Base-by-base conservation (phyloP, 1,140 invertebrate species). In the Drosophila pectinifera region DNA sequence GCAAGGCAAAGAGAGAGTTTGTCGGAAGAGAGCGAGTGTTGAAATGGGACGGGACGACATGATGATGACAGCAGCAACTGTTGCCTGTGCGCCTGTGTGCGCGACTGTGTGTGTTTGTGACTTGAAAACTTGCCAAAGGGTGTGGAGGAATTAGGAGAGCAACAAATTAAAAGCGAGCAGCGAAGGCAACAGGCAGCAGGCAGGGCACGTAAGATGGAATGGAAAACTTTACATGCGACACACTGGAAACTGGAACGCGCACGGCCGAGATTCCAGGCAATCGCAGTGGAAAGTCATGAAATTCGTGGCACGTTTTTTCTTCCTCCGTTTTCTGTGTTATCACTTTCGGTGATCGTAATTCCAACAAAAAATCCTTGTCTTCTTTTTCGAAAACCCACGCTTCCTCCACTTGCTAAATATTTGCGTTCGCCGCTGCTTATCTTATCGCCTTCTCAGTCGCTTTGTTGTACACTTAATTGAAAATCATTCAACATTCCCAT, bases 81-180 rank as follows among this genome's bases (percentile, higher is more conserved):
- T 54, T 58, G 46, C 8, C 31, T 28, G 42, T 45, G 43, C 39
- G 51, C n/a, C 26, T 28, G 26, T 28, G 26, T n/a, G 22, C 22
- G 22, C 22, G 22, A 1, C 2, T 36, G 24, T 63, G 41, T 41
- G 38, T 38, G 26, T 54, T 54, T n/a, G n/a, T 41, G 68, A 67
- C 63, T 85, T 86, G 74, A 74, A 81, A 82, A 64, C 61, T 75
- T 86, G 82, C 78, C 74, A 88, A 86, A 88, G 83, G 79, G 82
- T 81, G 82, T 86, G 67, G 64, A 70, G 67, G 42, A 70, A 56
- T 41, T 69, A 57, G 65, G 49, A 70, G 62, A 68, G 62, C 48
- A 64, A 64, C 58, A 49, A 69, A 31, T 54, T 26, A 58, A 67
- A 51, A 63, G 36, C 59, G 24, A 49, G 48, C 46, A 28, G 38